Evolutionary conservation across 2,113 vertebrate genomes (phyloP).

Genomic region (Bettongia penicillata): DNA sequence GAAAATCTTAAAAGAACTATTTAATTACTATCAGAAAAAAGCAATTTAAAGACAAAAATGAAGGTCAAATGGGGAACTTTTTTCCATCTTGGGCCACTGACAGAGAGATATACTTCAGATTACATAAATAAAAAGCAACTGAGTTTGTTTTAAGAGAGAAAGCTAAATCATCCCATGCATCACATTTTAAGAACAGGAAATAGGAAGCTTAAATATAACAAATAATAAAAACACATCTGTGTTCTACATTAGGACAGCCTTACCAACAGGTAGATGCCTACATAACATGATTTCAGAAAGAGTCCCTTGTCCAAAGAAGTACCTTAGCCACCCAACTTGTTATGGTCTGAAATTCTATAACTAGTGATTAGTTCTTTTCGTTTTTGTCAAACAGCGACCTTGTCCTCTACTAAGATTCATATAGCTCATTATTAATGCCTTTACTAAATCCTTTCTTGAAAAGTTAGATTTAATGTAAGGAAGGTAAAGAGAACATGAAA

Average conservation of each 20-base stretch:
- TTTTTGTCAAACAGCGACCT: not conserved
- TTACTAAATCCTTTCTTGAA: not conserved
- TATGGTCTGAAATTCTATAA: not conserved
- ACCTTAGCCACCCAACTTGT: not conserved
- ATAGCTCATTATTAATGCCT: not conserved
- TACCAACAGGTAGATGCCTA: not conserved
- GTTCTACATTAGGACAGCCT: not conserved
- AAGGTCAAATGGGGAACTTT: not conserved
- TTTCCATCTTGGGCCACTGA: not conserved
- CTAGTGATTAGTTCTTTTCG: not conserved
- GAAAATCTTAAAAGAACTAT: not conserved
- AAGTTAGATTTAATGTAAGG: not conserved
- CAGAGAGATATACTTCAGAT: not conserved
- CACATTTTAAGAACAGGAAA: not conserved
- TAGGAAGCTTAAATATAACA: not conserved
- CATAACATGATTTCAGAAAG: not conserved
- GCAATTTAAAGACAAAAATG: not conserved
- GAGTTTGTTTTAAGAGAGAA: not conserved
- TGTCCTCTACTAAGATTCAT: not conserved
- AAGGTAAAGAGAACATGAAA: not conserved
- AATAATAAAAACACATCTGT: not conserved
- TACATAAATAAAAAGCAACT: not conserved
- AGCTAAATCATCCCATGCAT: not conserved
- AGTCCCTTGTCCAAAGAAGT: not conserved
- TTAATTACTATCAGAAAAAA: not conserved